Conservation (phyloP, 2,113 vertebrate species). For the Brevimyrus niger region DNA sequence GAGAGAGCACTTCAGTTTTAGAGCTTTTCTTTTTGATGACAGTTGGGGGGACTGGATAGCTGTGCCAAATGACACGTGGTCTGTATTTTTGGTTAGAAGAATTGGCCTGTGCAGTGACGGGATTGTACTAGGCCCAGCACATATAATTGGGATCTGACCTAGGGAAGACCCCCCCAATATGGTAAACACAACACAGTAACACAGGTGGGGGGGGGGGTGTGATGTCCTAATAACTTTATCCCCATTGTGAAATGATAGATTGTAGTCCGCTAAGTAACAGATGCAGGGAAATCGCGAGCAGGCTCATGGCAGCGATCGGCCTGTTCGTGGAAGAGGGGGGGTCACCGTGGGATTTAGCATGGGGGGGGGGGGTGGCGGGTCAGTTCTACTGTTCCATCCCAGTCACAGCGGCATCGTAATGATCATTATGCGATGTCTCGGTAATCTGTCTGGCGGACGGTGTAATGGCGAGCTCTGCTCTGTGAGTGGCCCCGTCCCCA, state of each 20-base stretch:
- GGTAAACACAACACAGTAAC: conserved; percentile 42
- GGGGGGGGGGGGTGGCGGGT: neutral
- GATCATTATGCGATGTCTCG: conserved; percentile 23
- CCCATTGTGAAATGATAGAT: conserved; percentile 14
- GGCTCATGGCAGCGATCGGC: neutral
- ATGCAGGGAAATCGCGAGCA: neutral
- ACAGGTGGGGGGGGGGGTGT: conserved; percentile 14
- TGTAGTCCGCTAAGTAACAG: neutral
- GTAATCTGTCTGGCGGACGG: conserved; percentile 24
- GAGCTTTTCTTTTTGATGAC: conserved; percentile 28
- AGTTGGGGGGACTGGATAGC: conserved; percentile 47
- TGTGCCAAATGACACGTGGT: conserved; percentile 56
- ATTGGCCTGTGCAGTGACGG: conserved; percentile 49
- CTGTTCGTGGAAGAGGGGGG: neutral
- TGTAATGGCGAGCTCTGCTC: conserved; percentile 16
- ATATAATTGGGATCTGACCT: conserved; percentile 45
- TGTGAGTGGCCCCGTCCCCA: conserved; percentile 3
- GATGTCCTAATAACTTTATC: conserved; percentile 9
- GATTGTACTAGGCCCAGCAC: conserved; percentile 39
- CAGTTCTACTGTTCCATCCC: neutral
- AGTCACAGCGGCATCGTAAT: conserved; percentile 15
- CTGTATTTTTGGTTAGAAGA: conserved; percentile 51
- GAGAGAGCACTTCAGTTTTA: neutral
- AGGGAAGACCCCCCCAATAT: conserved; percentile 28
- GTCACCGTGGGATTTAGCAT: neutral